A percentile compares a stretch with the other conserved stretches of the same genome.
Conservation (phyloP, 30 jellyfish, hydroid and myxozoan species). For the Hydractinia symbiolongicarpus region DNA sequence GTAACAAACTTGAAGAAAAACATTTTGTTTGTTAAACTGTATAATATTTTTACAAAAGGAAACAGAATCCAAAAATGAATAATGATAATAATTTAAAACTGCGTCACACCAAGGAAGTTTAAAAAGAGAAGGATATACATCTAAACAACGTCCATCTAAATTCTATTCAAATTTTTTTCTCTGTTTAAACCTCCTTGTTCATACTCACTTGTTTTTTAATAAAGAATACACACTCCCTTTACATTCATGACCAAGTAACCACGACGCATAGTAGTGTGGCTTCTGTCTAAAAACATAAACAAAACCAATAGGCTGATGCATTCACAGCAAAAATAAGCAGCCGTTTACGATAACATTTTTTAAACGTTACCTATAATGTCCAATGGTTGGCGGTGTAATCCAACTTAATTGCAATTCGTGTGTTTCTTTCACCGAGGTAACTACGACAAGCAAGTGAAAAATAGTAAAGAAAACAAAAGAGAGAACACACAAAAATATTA, state of each 20-base stretch:
- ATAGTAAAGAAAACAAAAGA: not conserved
- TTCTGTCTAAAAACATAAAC: slow-evolving; percentile 12
- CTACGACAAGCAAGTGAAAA: not conserved
- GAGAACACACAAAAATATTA: not conserved
- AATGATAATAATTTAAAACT: not conserved
- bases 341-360: not conserved
- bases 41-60: not conserved
- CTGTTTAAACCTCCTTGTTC: not conserved
- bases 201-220: slow-evolving; percentile 18
- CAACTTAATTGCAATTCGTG: slow-evolving; percentile 26
- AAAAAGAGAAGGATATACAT: no score
- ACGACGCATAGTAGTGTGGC: slow-evolving; percentile 18
- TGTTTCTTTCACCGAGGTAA: slow-evolving; percentile 22
- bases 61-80: not conserved
- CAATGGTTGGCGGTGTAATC: slow-evolving; percentile 20
- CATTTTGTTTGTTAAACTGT: no score
- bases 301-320: not conserved
- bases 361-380: slow-evolving; percentile 20
- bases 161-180: not conserved
- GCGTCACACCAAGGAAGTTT: no score
- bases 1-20: no score
- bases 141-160: no score
- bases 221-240: slow-evolving; percentile 29
- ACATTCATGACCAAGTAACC: slow-evolving; percentile 36
- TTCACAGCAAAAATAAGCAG: no score